These are phyloP conservation scores for Petroica traversi DNA, from an alignment of 2,113 vertebrate species.

Conservation along the genomic window DNA sequence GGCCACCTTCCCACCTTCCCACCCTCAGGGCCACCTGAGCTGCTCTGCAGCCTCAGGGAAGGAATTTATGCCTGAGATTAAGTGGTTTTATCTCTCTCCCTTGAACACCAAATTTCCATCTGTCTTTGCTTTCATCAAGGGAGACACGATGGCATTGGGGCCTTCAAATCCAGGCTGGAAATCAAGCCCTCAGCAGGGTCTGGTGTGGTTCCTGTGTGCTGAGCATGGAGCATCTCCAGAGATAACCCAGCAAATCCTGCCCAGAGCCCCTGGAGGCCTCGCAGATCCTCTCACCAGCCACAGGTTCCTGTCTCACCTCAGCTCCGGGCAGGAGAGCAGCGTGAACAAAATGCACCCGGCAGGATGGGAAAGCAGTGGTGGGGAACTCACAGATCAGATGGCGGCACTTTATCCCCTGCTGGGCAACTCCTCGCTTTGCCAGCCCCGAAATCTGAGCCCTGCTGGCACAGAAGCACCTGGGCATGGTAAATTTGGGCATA, in stretches of 20 bases:
- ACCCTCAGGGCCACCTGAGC: not conserved
- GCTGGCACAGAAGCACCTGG: not conserved
- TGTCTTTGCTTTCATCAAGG: not conserved
- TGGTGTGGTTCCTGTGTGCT: fast-evolving
- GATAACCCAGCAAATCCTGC: not conserved
- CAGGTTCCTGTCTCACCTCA: not conserved
- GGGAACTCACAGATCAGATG: not conserved
- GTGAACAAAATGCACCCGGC: not conserved
- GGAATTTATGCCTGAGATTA: not conserved
- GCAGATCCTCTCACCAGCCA: not conserved
- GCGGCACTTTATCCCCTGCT: not conserved
- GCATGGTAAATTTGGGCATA: not conserved
- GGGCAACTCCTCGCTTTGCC: not conserved
- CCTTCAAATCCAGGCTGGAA: not conserved
- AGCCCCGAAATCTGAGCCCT: not conserved
- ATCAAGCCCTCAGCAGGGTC: not conserved
- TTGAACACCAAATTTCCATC: not conserved
- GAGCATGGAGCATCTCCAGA: not conserved
- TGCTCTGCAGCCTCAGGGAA: not conserved
- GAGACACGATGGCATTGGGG: fast-evolving
- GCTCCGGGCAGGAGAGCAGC: not conserved
- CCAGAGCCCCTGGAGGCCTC: not conserved
- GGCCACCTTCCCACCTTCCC: not conserved
- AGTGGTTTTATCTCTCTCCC: not conserved
- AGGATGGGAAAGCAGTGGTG: not conserved